Conservation (phyloP, 92 coral and sea anemone genomes). For the Phymanthus crucifer region DNA sequence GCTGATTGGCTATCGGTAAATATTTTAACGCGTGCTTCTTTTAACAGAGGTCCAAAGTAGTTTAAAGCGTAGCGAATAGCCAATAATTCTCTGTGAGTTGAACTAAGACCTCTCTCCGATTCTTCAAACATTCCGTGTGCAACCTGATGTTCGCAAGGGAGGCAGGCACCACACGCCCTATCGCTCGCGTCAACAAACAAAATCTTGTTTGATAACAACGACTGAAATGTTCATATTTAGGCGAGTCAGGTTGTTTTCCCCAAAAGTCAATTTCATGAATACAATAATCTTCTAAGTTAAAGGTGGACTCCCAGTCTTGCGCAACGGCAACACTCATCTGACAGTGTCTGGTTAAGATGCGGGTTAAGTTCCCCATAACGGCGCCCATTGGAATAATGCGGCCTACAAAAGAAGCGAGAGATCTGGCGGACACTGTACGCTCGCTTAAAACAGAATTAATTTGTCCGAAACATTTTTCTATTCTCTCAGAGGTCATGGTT, state of each 20-base stretch:
- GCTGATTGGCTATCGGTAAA: conserved; percentile 32
- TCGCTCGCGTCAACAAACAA: not conserved
- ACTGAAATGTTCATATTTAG: not conserved
- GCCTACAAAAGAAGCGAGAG: not conserved
- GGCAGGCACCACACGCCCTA: not conserved
- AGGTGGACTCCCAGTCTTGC: not conserved
- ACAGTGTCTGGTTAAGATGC: not conserved
- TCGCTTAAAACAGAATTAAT: not conserved
- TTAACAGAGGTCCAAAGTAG: not conserved
- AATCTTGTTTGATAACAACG: not conserved
- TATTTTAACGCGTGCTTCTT: conserved; percentile 21
- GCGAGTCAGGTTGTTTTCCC: not conserved
- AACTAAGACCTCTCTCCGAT: conserved; percentile 1
- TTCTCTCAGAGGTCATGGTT: not conserved
- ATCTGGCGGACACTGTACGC: not conserved
- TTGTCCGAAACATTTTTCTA: not conserved
- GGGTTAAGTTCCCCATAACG: not conserved
- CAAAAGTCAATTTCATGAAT: not conserved
- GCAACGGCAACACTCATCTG: not conserved
- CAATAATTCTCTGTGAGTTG: not conserved
- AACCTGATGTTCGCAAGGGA: not conserved
- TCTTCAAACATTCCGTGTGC: not conserved
- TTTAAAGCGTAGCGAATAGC: not conserved
- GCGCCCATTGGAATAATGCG: not conserved
- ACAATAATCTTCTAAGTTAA: not conserved